Evolutionary conservation across 2,888 invertebrate genomes (phyloP).

Genomic region (Chrysomela aeneicollis): DNA sequence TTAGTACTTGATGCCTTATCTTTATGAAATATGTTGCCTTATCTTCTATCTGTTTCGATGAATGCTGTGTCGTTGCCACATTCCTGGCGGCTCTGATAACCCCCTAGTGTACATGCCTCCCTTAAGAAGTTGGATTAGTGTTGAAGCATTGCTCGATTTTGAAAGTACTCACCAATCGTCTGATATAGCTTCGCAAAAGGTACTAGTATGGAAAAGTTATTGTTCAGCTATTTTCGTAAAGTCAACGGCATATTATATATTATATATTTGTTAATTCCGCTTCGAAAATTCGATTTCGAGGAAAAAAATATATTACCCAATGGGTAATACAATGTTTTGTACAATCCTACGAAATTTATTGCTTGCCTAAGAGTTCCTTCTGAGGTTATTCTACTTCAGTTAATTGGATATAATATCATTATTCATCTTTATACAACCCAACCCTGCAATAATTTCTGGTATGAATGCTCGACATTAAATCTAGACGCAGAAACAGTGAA

Average conservation of each 20-base stretch:
- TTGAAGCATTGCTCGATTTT: conserved; percentile 50
- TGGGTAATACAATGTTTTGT: too few relatives aligned
- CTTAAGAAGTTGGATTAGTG: conserved; percentile 55
- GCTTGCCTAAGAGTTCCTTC: too few relatives aligned
- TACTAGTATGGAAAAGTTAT: conserved; percentile 26
- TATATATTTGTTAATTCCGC: too few relatives aligned
- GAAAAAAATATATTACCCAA: too few relatives aligned
- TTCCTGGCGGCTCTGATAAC: conserved; percentile 28
- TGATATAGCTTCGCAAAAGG: conserved; percentile 12
- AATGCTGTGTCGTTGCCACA: conserved; percentile 34
- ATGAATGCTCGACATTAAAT: too few relatives aligned
- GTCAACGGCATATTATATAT: background rate
- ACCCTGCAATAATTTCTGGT: too few relatives aligned
- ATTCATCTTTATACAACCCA: too few relatives aligned
- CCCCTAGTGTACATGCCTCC: conserved; percentile 50
- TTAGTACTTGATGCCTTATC: conserved; percentile 48
- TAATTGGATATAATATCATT: too few relatives aligned
- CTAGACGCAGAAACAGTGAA: too few relatives aligned
- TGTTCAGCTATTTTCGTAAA: background rate
- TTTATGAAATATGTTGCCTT: conserved; percentile 46
- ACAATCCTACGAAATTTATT: too few relatives aligned
- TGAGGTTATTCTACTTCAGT: too few relatives aligned
- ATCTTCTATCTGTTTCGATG: conserved; percentile 45
- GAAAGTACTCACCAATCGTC: conserved; percentile 34
- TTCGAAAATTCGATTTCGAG: too few relatives aligned